Conservation (phyloP, 2,113 vertebrate species). For the Steatornis caripensis region DNA sequence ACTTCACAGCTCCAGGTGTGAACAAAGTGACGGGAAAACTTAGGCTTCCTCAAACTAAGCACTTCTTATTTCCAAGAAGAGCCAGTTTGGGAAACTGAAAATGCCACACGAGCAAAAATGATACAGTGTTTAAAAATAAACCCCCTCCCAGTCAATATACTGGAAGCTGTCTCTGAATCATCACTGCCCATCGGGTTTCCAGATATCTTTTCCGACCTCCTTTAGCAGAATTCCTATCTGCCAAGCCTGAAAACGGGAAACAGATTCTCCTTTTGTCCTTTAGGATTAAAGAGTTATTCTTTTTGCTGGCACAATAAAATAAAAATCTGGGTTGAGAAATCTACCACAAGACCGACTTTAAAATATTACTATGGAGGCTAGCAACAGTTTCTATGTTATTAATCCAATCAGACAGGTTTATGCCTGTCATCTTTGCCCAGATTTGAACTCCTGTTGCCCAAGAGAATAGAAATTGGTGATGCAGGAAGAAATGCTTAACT, state of each 20-base stretch:
- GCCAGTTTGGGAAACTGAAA: neutral
- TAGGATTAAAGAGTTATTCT: neutral
- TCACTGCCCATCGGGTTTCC: neutral
- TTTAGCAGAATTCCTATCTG: neutral
- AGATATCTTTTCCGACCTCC: neutral
- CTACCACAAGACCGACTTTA: neutral
- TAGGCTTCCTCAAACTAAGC: neutral
- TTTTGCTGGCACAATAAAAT: neutral
- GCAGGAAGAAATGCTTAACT: constrained; percentile 52
- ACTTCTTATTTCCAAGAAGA: constrained; percentile 32
- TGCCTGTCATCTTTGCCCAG: constrained; percentile 22
- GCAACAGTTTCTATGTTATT: constrained; percentile 31
- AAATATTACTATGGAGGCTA: neutral
- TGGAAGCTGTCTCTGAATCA: neutral
- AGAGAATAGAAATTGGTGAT: constrained; percentile 46
- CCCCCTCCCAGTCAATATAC: neutral
- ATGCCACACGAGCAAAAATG: neutral
- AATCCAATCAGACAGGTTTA: constrained; percentile 23
- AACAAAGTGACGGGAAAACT: neutral
- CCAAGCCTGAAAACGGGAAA: neutral
- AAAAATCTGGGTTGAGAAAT: neutral
- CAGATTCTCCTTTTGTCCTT: neutral
- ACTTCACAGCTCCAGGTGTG: neutral
- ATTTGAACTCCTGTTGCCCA: constrained; percentile 51
- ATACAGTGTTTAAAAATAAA: neutral